Evolutionary conservation across 2,113 vertebrate genomes (phyloP).

Genomic region (Harpagus bidentatus): DNA sequence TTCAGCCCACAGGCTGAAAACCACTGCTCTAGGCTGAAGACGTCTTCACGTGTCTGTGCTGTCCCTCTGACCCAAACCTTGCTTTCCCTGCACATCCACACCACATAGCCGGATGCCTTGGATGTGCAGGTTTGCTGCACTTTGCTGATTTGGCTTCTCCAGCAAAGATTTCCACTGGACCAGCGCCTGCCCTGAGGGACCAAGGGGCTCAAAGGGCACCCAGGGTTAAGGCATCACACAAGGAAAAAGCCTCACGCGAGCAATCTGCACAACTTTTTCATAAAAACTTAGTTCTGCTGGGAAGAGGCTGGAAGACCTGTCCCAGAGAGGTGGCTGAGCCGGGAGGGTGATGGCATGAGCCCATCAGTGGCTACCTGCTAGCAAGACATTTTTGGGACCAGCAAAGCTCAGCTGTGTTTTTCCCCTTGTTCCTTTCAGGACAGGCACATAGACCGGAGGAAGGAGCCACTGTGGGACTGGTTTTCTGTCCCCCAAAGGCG

Average conservation of each 20-base stretch:
- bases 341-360: background rate
- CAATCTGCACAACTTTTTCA: background rate
- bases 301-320: background rate
- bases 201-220: background rate
- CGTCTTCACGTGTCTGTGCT: background rate
- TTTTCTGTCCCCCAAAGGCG: background rate
- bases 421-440: constrained; percentile 13
- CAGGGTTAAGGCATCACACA: background rate
- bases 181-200: constrained; percentile 1
- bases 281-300: background rate
- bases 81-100: background rate
- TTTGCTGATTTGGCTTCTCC: background rate
- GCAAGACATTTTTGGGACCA: background rate
- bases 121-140: background rate
- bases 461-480: background rate
- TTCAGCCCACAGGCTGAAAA: constrained; percentile 14
- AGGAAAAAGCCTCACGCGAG: background rate
- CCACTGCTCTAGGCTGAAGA: constrained; percentile 44
- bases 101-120: accelerated
- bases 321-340: background rate
- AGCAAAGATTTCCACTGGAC: background rate
- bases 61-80: background rate
- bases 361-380: background rate
- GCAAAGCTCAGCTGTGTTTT: background rate
- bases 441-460: background rate